Evolutionary conservation across 2,888 invertebrate species (phyloP).

Genomic region (Drymonia ruficornis): DNA sequence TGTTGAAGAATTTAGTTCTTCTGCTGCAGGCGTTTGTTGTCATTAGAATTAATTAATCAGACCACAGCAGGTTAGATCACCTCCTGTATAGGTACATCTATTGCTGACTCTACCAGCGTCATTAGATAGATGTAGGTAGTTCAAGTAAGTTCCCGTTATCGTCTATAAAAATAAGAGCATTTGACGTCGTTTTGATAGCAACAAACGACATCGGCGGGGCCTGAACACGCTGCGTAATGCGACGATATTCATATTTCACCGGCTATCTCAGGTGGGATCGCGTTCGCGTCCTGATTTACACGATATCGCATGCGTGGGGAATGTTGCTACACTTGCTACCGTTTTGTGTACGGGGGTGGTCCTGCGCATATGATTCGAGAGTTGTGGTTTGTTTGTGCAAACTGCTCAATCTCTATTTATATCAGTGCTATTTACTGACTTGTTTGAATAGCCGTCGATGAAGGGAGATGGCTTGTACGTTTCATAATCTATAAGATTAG

Average conservation of each 20-base stretch:
- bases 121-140: too few relatives aligned
- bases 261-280: slow-evolving; percentile 68
- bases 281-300: slow-evolving; percentile 72
- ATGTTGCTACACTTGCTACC: slow-evolving; percentile 63
- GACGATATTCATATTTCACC: slow-evolving; percentile 75
- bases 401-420: not conserved
- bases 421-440: not conserved
- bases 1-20: too few relatives aligned
- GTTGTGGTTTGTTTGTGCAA: not conserved
- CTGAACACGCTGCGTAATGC: slow-evolving; percentile 50
- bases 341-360: slow-evolving; percentile 42
- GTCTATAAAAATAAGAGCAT: not conserved
- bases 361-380: slow-evolving; percentile 5
- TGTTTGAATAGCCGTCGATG: too few relatives aligned
- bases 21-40: too few relatives aligned
- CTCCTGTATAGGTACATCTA: too few relatives aligned
- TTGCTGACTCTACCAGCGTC: not conserved
- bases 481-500: too few relatives aligned
- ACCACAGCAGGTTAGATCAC: too few relatives aligned
- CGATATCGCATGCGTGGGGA: slow-evolving; percentile 61
- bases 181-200: not conserved
- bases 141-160: slow-evolving; percentile 6
- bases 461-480: too few relatives aligned
- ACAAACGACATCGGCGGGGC: slow-evolving; percentile 30
- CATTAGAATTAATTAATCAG: too few relatives aligned